Conservation (phyloP, 2,113 vertebrate species). For the Peucedramus taeniatus region DNA sequence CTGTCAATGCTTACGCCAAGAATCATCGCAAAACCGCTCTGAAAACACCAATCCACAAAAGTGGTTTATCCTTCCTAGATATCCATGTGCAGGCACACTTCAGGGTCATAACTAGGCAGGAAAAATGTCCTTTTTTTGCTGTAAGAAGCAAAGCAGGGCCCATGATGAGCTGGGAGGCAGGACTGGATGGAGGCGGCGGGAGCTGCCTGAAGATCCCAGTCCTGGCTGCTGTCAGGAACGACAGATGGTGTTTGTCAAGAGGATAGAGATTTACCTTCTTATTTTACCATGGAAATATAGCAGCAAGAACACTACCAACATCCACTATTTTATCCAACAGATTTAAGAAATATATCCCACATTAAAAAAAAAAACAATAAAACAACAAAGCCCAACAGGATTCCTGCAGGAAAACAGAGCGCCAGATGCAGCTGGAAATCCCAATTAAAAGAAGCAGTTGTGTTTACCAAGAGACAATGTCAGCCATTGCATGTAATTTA, state of each 20-base stretch:
- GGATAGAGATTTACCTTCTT: conserved; percentile 12
- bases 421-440: not conserved
- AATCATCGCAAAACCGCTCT: rapidly evolving
- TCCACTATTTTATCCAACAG: not conserved
- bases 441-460: not conserved
- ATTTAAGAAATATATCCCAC: not conserved
- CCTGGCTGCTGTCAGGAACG: not conserved
- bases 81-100: not conserved
- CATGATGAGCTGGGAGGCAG: not conserved
- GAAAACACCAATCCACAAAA: not conserved
- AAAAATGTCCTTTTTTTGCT: not conserved
- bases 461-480: not conserved
- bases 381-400: not conserved
- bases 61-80: not conserved
- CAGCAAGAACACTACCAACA: not conserved
- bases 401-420: not conserved
- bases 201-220: not conserved
- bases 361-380: not conserved
- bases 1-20: not conserved
- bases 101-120: not conserved
- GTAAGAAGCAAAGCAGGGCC: not conserved
- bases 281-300: not conserved
- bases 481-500: conserved; percentile 2
- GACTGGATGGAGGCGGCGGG: rapidly evolving
- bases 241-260: conserved; percentile 47